A percentile compares a stretch with the other conserved stretches of the same genome.
Conservation (phyloP, 2,888 invertebrate species). For the Sinhomidia bicolor region DNA sequence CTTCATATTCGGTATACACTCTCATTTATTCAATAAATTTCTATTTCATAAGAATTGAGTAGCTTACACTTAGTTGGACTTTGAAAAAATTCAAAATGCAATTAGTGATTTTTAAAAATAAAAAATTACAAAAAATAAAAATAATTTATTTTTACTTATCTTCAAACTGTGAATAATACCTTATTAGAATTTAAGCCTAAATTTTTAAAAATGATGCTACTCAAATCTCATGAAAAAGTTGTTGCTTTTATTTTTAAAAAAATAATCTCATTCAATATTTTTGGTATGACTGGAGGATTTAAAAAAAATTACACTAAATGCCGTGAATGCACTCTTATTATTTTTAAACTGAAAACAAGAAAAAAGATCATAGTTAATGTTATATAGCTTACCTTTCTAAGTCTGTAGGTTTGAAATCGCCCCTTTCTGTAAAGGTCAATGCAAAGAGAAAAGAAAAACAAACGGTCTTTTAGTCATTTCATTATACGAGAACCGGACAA, state of each 20-base stretch:
- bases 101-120: too few relatives aligned
- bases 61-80: not conserved
- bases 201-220: too few relatives aligned
- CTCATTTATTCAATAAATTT: not conserved
- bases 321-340: too few relatives aligned
- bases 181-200: too few relatives aligned
- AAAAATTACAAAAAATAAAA: not conserved
- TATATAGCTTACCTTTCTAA: constrained; percentile 88
- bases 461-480: constrained; percentile 53
- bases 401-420: constrained; percentile 92
- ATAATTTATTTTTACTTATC: too few relatives aligned
- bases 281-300: too few relatives aligned
- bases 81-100: too few relatives aligned
- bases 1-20: not conserved
- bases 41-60: not conserved
- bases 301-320: too few relatives aligned
- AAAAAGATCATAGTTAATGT: not conserved
- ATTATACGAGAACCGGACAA: constrained; percentile 32
- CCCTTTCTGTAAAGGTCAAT: constrained; percentile 86
- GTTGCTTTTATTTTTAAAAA: too few relatives aligned
- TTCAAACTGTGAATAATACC: too few relatives aligned
- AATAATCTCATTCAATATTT: too few relatives aligned
- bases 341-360: not conserved
- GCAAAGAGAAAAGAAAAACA: constrained; percentile 67
- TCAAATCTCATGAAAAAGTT: too few relatives aligned